Percentiles rank a stretch among this genome's conserved stretches.
Evolutionary conservation across 1,140 invertebrate species (phyloP).

Genomic region (Brachionus rotundiformis): DNA sequence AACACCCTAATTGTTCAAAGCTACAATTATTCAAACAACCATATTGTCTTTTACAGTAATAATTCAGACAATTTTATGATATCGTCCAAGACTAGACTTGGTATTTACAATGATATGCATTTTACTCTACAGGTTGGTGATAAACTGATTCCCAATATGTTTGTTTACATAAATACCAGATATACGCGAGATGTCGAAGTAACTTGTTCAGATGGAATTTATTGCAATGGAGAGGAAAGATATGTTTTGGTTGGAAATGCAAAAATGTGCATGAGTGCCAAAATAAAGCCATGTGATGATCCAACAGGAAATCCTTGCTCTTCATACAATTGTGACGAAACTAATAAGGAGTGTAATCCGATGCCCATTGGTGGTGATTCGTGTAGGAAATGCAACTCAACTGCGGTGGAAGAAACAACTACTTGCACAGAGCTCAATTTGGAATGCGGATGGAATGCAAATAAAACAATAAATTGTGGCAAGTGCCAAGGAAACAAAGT

Average conservation of each 20-base stretch:
- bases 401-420: not conserved
- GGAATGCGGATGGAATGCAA: conserved; percentile 8
- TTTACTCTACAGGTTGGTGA: not conserved
- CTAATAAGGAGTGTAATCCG: not conserved
- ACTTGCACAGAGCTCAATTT: not conserved
- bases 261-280: not conserved
- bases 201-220: not conserved
- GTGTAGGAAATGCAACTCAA: not conserved
- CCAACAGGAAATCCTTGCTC: not conserved
- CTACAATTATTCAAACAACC: not conserved
- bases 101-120: conserved; percentile 10
- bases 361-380: not conserved
- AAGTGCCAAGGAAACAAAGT: not conserved
- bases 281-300: not conserved
- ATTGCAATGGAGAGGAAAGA: conserved; percentile 24
- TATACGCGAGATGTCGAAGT: not conserved
- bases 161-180: not conserved
- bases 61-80: not conserved
- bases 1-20: not conserved
- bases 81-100: not conserved
- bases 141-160: not conserved
- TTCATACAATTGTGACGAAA: not conserved
- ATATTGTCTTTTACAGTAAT: not conserved
- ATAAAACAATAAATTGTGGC: conserved; percentile 5
- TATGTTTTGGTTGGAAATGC: not conserved